Conservation (phyloP, 2,797 vertebrate genomes). For the Monodelphis domestica region DNA sequence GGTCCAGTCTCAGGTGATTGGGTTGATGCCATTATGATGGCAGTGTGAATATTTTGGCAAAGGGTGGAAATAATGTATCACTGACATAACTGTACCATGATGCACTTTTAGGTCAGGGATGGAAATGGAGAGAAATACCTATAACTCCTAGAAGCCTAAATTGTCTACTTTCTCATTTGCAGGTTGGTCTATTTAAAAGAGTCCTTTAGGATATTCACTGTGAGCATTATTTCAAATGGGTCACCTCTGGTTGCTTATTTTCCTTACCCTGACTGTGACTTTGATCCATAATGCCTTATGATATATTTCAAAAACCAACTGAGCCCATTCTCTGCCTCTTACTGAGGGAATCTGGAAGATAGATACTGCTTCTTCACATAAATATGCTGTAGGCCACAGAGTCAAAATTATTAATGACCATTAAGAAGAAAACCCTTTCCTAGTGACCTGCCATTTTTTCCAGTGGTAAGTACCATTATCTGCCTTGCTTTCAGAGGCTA, state of each 20-base stretch:
- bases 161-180: background rate
- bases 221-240: background rate
- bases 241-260: background rate
- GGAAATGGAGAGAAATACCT: background rate
- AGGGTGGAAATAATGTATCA: background rate
- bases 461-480: background rate
- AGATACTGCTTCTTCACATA: background rate
- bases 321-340: background rate
- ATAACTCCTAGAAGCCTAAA: background rate
- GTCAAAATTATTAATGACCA: background rate
- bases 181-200: background rate
- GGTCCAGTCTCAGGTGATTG: background rate
- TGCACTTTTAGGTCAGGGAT: background rate
- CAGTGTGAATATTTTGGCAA: background rate
- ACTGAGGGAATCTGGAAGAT: background rate
- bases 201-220: background rate
- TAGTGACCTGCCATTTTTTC: background rate
- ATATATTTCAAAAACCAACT: background rate
- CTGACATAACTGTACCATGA: background rate
- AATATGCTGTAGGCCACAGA: background rate
- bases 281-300: background rate
- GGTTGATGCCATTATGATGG: background rate
- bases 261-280: background rate
- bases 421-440: background rate
- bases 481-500: background rate